A percentile compares a stretch with the other conserved stretches of the same genome.
Conservation (phyloP, 2,113 vertebrate genomes). For the Pardalotus punctatus region DNA sequence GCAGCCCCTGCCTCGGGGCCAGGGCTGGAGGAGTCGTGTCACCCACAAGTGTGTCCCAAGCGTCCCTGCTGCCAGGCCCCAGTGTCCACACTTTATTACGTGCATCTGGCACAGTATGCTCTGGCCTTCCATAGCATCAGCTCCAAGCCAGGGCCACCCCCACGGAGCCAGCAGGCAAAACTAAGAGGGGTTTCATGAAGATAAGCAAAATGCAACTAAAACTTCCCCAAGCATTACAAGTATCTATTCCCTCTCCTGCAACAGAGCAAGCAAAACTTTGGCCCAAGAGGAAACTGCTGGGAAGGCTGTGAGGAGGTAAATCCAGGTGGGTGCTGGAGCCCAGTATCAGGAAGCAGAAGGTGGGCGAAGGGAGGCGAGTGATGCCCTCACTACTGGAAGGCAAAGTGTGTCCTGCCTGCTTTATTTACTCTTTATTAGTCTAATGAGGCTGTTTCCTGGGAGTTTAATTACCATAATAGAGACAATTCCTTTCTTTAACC, state of each 20-base stretch:
- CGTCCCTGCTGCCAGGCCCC: neutral
- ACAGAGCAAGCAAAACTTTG: neutral
- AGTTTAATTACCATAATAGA: constrained; percentile 60
- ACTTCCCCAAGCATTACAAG: neutral
- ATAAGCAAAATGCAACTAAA: neutral
- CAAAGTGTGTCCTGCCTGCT: neutral
- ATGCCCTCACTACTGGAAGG: neutral
- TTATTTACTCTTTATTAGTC: constrained; percentile 67
- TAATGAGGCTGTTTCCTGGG: constrained; percentile 70
- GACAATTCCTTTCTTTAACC: constrained; percentile 45
- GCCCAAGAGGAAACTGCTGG: neutral
- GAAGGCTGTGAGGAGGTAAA: neutral
- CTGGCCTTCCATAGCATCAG: neutral
- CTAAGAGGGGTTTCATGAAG: neutral
- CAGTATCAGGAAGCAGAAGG: neutral
- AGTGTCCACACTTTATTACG: rapidly evolving
- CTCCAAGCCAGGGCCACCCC: neutral
- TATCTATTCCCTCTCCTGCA: neutral
- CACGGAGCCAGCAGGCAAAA: neutral
- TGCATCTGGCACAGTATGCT: neutral
- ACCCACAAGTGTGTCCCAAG: neutral
- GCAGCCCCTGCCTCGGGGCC: neutral
- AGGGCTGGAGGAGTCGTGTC: neutral
- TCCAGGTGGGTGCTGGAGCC: neutral
- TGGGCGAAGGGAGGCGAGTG: neutral